A percentile compares a stretch with the other conserved stretches of the same genome.
These are phyloP conservation scores for Scaptomyza montana DNA, from an alignment of 1,140 invertebrate genomes.

Conservation along the genomic window DNA sequence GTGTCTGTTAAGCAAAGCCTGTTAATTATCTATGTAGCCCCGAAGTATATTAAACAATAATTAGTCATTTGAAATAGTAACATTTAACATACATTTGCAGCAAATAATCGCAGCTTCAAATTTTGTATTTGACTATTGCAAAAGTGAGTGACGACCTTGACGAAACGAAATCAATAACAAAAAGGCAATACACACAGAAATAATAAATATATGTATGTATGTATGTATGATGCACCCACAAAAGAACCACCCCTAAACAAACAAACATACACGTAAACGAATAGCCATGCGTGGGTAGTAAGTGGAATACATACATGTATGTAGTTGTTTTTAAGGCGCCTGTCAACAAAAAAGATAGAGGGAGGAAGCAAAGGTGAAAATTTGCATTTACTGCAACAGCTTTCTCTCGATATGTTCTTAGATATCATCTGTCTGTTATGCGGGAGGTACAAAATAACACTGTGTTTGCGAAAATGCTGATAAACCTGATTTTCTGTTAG, in stretches of 20 bases:
- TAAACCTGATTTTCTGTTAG: conserved; percentile 32
- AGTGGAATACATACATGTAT: not conserved
- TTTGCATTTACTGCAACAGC: conserved; percentile 19
- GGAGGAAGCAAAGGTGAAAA: not conserved
- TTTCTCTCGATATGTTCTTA: not conserved
- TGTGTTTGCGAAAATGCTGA: conserved; percentile 32
- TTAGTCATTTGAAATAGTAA: not conserved
- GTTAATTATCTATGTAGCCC: too few species aligned
- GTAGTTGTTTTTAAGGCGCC: conserved; percentile 12
- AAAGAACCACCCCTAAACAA: conserved; percentile 3
- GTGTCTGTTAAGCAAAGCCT: too few species aligned
- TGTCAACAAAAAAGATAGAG: not conserved
- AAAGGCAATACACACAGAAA: conserved; percentile 55
- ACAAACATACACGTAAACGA: conserved; percentile 11
- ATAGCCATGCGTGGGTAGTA: conserved; percentile 9
- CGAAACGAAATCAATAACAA: conserved; percentile 62
- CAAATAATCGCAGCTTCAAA: not conserved
- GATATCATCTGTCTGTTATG: not conserved
- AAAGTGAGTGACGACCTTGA: conserved; percentile 53
- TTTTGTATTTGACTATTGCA: not conserved
- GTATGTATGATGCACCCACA: conserved; percentile 16
- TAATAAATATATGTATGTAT: conserved; percentile 35
- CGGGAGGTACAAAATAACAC: not conserved
- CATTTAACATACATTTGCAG: not conserved
- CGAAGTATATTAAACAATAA: too few species aligned